Percentiles rank a stretch among this genome's conserved stretches.
Evolutionary conservation across 2,113 vertebrate species (phyloP).

Genomic region (Uropsilus gracilis): DNA sequence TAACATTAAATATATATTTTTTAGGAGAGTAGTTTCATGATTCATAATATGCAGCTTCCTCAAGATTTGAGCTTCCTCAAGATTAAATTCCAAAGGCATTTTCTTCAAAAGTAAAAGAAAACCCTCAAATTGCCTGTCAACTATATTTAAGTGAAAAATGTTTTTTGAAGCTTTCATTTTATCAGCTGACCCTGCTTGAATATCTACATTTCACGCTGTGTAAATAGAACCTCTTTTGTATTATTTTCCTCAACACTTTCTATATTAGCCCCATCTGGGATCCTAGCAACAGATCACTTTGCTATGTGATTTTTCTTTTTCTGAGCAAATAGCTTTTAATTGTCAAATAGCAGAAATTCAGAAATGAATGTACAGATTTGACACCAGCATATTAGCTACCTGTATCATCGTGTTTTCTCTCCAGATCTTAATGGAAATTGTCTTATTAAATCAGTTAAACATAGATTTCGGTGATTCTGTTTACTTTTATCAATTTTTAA

Average conservation of each 20-base stretch:
- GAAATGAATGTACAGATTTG: slow-evolving; percentile 29
- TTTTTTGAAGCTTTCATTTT: slow-evolving; percentile 51
- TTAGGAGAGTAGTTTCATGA: not conserved
- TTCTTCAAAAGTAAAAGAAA: slow-evolving; percentile 47
- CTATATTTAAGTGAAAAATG: slow-evolving; percentile 66
- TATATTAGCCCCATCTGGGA: slow-evolving; percentile 68
- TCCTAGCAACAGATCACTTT: slow-evolving; percentile 79
- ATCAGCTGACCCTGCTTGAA: slow-evolving; percentile 51
- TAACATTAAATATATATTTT: not conserved
- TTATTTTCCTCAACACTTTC: slow-evolving; percentile 60
- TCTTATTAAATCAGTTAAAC: slow-evolving; percentile 48
- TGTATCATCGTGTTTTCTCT: not conserved
- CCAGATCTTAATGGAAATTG: slow-evolving; percentile 39
- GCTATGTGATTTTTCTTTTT: slow-evolving; percentile 40
- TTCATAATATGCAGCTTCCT: not conserved
- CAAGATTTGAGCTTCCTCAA: not conserved
- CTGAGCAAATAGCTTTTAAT: slow-evolving; percentile 73
- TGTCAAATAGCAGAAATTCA: slow-evolving; percentile 55
- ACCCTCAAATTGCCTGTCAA: slow-evolving; percentile 66
- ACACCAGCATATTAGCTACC: slow-evolving; percentile 20
- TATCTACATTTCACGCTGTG: slow-evolving; percentile 69
- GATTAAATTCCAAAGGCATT: slow-evolving; percentile 67
- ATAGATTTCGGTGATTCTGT: not conserved
- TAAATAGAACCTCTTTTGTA: slow-evolving; percentile 72
- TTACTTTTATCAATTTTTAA: not conserved